Conservation (phyloP, 2,113 vertebrate genomes). For the Mola mola region DNA sequence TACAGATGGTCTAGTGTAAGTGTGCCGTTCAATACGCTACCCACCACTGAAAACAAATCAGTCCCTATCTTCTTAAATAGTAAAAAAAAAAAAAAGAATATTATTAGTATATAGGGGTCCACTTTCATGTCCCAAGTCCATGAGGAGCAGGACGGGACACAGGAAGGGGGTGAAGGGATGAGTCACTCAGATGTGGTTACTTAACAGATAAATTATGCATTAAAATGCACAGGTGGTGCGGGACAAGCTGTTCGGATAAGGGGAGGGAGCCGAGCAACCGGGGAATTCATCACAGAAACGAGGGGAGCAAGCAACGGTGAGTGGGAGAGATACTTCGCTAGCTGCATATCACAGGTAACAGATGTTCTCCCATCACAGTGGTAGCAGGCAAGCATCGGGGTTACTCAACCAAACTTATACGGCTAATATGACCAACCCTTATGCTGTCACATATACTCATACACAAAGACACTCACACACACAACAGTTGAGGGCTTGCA, state of each 20-base stretch:
- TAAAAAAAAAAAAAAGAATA: conserved; percentile 38
- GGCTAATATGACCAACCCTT: conserved; percentile 61
- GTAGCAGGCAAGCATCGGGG: conserved; percentile 57
- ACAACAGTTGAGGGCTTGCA: conserved; percentile 20
- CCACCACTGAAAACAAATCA: conserved; percentile 29
- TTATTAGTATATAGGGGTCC: conserved; percentile 31
- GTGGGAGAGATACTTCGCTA: conserved; percentile 58
- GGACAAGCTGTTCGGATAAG: conserved; percentile 62
- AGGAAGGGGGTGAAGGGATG: conserved; percentile 24
- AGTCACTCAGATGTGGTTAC: conserved; percentile 72
- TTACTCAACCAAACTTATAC: conserved; percentile 71
- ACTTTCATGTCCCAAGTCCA: conserved; percentile 17
- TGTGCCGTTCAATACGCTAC: neutral
- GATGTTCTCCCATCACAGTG: conserved; percentile 77
- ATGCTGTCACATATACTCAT: conserved; percentile 13
- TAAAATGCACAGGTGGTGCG: conserved; percentile 79
- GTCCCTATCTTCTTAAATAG: conserved; percentile 38
- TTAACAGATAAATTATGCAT: conserved; percentile 81
- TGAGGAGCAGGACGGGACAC: conserved; percentile 8
- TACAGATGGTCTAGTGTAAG: too few relatives aligned
- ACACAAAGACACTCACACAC: conserved; percentile 14
- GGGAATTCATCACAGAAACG: conserved; percentile 65
- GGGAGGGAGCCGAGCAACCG: conserved; percentile 64
- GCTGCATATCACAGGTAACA: conserved; percentile 79
- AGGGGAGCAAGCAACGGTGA: conserved; percentile 32